Evolutionary conservation across 2,797 vertebrate species (phyloP), one percentile per base, ranked within the genome.

Genomic region (Syndactyla subalaris): DNA sequence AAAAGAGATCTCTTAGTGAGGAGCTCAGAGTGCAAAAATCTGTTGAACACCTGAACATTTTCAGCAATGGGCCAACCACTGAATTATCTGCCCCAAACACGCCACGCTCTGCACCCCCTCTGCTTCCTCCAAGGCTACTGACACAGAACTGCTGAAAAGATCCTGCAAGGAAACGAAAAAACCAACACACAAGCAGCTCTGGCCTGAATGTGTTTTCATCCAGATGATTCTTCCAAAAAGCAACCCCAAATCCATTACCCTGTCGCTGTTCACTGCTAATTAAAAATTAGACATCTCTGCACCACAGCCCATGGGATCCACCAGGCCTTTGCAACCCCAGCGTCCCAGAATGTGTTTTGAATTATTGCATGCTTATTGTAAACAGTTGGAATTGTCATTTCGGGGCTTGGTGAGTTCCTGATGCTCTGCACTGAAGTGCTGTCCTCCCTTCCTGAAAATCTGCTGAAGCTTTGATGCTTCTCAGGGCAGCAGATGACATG

Each of bases 381-480:
- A 95, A 89, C 88, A 87, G 92, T 66, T 75, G 59, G 87, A 77
- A 94, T 89, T 73, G 74, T 94, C 93, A 87, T 79, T 84, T 74
- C 83, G 89, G 89, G 82, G 74, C 88, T 91, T 74, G 92, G 67
- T 71, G 73, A 82, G 38, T 90, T 92, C 75, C 81, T 63, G 86
- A 82, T 77, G 52, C 59, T 39, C 41, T 65, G 74, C 80, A 95
- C 76, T 52, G 79, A 49, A 93, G 66, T 30, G 63, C 71, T 45
- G 79, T 89, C 55, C 55, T 73, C 84, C 43, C 43, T 71, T 79
- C 81, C 79, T 65, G 75, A 74, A 92, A 58, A 45, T 16, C 84
- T 79, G 79, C 66, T 74, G 70, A 84, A 92, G 88, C 58, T 88
- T 76, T 61, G 79, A 71, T 85, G 89, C 43, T 52, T 85, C 85